Evolutionary conservation across 2,113 vertebrate genomes (phyloP).

Genomic region (Sebastes fasciatus): DNA sequence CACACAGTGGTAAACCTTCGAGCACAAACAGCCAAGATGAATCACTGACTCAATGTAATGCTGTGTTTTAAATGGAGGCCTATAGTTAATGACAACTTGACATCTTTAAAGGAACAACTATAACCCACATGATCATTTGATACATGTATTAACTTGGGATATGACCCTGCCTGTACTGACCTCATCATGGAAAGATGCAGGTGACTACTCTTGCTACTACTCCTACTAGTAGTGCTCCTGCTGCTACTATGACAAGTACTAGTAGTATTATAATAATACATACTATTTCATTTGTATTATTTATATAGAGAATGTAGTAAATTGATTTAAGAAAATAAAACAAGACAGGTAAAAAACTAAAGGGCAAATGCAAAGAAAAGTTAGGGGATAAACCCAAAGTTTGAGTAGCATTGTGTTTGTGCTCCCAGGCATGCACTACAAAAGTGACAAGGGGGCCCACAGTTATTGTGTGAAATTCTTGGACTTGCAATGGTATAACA

Average conservation of each 20-base stretch:
- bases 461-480: constrained; percentile 12
- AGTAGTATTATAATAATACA: neutral
- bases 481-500: constrained; percentile 2
- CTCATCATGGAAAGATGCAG: neutral
- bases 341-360: neutral
- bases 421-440: constrained; percentile 4
- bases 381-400: neutral
- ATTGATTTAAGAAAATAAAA: neutral
- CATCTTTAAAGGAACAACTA: neutral
- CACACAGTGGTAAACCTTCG: neutral
- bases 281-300: neutral
- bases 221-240: too few relatives aligned
- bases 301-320: neutral
- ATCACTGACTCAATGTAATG: neutral
- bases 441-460: constrained; percentile 9
- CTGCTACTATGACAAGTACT: neutral
- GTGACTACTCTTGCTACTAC: neutral
- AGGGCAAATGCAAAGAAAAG: neutral
- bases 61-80: neutral
- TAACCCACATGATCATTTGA: too few relatives aligned
- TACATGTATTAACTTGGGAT: neutral
- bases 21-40: neutral
- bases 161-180: neutral
- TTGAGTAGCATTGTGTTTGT: constrained; percentile 4
- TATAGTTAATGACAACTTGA: neutral